Percentiles rank a stretch among this genome's conserved stretches.
Conservation (phyloP, 2,888 invertebrate species). For the Cabera pusaria region DNA sequence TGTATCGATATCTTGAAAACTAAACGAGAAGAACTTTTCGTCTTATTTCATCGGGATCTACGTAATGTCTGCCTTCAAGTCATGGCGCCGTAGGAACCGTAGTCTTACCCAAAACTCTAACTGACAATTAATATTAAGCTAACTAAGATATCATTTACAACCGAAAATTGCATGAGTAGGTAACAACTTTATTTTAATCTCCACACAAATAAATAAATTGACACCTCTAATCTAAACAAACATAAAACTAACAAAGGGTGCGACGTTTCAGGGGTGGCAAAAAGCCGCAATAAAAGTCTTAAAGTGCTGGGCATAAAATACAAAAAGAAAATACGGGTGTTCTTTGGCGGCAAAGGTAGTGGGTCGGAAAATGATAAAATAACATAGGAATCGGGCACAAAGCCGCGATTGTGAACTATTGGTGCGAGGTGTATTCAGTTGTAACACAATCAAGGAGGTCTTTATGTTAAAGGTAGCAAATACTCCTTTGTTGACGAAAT, state of each 20-base stretch:
- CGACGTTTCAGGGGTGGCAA: constrained; percentile 19
- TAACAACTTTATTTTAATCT: constrained; percentile 14
- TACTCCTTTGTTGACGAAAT: constrained; percentile 16
- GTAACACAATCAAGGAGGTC: constrained; percentile 11
- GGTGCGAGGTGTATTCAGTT: constrained; percentile 7
- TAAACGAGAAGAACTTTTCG: too few species aligned
- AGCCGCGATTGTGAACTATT: constrained; percentile 22
- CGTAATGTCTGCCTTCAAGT: too few species aligned
- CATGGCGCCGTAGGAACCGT: too few species aligned
- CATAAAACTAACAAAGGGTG: constrained; percentile 20
- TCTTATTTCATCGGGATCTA: too few species aligned
- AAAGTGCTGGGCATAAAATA: constrained; percentile 22
- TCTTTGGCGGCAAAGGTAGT: constrained; percentile 21
- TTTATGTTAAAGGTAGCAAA: constrained; percentile 6
- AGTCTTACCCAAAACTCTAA: too few species aligned
- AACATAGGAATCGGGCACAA: constrained; percentile 25
- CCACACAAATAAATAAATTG: constrained; percentile 28
- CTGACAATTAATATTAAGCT: too few species aligned
- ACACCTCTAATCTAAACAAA: constrained; percentile 25
- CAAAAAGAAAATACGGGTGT: constrained; percentile 23
- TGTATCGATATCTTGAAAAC: too few species aligned
- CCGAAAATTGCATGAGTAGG: too few species aligned
- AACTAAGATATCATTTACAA: too few species aligned
- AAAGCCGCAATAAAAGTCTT: constrained; percentile 24
- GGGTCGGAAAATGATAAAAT: constrained; percentile 36